phyloP scores from a whole-genome alignment of 2,888 invertebrate species.

The Acanthosepion pharaonis region DNA sequence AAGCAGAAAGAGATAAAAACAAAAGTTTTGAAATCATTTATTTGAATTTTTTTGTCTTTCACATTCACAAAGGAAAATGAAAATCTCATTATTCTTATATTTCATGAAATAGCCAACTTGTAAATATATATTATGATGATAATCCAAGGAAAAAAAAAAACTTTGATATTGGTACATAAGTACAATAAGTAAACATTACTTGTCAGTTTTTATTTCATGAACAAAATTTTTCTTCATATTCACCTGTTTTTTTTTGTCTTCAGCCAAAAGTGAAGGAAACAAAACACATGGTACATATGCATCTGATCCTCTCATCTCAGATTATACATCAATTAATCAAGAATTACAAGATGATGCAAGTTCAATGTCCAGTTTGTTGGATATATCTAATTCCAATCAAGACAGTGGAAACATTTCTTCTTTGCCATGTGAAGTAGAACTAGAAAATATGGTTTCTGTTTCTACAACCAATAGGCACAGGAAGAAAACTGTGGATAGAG shows the following conservation, averaged over 20 bases:
- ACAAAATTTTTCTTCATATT: no score
- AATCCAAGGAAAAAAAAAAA: no score
- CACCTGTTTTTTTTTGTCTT: not conserved
- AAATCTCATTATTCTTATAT: no score
- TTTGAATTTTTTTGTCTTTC: no score
- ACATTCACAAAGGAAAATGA: no score
- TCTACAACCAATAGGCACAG: not conserved
- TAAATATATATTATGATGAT: no score
- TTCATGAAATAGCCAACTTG: no score
- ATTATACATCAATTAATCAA: not conserved
- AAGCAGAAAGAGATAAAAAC: no score
- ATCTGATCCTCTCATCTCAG: not conserved
- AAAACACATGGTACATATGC: not conserved
- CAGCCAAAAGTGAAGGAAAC: not conserved
- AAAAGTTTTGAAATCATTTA: no score
- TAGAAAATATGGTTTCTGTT: not conserved
- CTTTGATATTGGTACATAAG: no score
- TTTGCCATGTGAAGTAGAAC: constrained; percentile 23
- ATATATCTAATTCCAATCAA: constrained; percentile 35
- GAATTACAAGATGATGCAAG: not conserved
- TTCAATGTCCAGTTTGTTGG: not conserved
- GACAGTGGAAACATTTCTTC: not conserved
- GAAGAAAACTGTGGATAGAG: not conserved
- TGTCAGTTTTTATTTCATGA: no score
- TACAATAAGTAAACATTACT: no score